A percentile compares a stretch with the other conserved stretches of the same genome.
Evolutionary conservation across 2,113 vertebrate genomes (phyloP).

Genomic region (Myanophis thanlyinensis): DNA sequence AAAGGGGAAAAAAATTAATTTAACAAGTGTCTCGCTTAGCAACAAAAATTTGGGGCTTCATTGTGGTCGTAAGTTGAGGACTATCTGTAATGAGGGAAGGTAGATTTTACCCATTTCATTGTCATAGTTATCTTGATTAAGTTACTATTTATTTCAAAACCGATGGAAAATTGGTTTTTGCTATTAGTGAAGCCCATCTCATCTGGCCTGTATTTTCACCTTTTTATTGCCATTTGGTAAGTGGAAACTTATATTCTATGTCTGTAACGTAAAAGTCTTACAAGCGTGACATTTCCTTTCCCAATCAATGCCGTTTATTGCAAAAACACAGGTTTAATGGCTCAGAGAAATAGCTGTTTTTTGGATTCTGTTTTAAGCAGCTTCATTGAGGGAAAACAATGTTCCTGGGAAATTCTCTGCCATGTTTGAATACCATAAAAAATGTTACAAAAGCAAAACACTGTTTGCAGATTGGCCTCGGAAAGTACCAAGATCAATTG

Average conservation of each 20-base stretch:
- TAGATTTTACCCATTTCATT: slow-evolving; percentile 45
- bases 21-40: neutral
- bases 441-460: neutral
- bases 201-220: neutral
- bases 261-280: neutral
- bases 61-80: neutral
- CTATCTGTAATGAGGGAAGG: slow-evolving; percentile 8
- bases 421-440: neutral
- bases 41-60: neutral
- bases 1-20: neutral
- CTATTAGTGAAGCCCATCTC: neutral
- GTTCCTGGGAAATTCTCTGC: neutral
- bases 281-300: fast-evolving
- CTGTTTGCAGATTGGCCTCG: neutral
- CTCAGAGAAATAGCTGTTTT: neutral
- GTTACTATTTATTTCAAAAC: slow-evolving; percentile 49
- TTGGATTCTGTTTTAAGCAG: neutral
- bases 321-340: neutral
- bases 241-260: neutral
- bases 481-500: neutral
- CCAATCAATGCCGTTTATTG: neutral
- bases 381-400: neutral
- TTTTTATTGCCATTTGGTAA: neutral
- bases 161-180: neutral
- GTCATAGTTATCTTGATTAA: slow-evolving; percentile 41